Evolutionary conservation across 2,888 invertebrate genomes (phyloP), one percentile per base, ranked within the genome.

Genomic region (Callyntrura sp.): DNA sequence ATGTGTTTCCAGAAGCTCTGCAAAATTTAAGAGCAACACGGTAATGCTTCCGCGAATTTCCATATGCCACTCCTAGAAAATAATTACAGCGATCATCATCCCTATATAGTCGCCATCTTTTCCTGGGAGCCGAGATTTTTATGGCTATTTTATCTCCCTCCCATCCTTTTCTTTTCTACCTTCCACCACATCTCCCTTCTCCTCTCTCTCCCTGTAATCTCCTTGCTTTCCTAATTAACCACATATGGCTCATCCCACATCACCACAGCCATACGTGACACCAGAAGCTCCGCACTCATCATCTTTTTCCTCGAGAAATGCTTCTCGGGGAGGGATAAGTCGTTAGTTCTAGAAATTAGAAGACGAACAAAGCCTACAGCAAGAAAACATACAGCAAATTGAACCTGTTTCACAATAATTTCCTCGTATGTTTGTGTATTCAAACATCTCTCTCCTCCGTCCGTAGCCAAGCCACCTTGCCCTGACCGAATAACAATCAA

Each of bases 201-300:
- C n/a, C 20, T n/a, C n/a, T 12, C 60, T 43, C 25, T 51, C 4
- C 55, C 5, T 45, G 20, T 65, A 14, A 28, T 20, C 60, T n/a
- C 12, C 51, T 20, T 81, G 60, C 57, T 73, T 73, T 57, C 55
- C 57, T 76, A 88, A 88, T 88, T 88, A 82, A 62, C 88, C 83
- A 76, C 88, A 88, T 83, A 88, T 83, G 83, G 88, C 62, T 73
- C 76, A 88, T 88, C 86, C 55, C 45, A n/a, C 70, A 5, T 23
- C n/a, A 65, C 45, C 17, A 9, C 17, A 57, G 5, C 20, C 35
- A 35, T 35, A 5, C 43, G 60, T 20, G 20, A 12, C 65, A 35
- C 8, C 45, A 45, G 17, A 4, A 45, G 70, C 70, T 20, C 9
- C 20, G n/a, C 20, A 20, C 70, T 43, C 14, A 68, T 23, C 23